These are phyloP conservation scores for Phthorimaea operculella DNA, from an alignment of 1,140 invertebrate species.

Conservation along the genomic window DNA sequence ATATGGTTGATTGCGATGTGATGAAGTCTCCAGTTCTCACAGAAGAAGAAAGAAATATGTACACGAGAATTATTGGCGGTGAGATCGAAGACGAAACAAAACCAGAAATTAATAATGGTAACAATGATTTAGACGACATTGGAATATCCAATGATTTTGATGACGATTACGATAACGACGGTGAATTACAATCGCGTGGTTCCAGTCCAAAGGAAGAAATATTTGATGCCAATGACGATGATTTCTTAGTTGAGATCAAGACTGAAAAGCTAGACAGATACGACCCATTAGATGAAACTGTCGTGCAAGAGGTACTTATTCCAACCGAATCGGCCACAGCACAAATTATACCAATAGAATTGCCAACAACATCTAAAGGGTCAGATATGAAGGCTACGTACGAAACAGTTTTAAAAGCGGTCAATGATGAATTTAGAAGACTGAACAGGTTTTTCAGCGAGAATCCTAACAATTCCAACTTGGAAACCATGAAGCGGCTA, in stretches of 20 bases:
- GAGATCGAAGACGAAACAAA: conserved; percentile 1
- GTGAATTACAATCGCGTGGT: neutral
- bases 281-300: conserved; percentile 12
- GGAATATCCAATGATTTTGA: neutral
- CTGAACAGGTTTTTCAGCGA: conserved; percentile 18
- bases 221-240: conserved; percentile 10
- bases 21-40: conserved; percentile 3
- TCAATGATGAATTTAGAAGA: conserved; percentile 22
- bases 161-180: neutral
- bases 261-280: conserved; percentile 7
- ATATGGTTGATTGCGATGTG: conserved; percentile 6
- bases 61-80: conserved; percentile 12
- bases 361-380: neutral
- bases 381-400: conserved; percentile 9
- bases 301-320: neutral
- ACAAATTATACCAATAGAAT: neutral
- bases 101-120: neutral
- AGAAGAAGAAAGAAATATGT: conserved; percentile 8
- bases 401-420: conserved; percentile 8
- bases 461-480: conserved; percentile 18
- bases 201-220: conserved; percentile 4
- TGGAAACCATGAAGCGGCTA: conserved; percentile 17
- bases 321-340: neutral
- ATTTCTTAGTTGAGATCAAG: conserved; percentile 12
- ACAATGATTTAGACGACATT: neutral